phyloP scores from a whole-genome alignment of 2,113 vertebrate genomes.

The Origma solitaria region DNA sequence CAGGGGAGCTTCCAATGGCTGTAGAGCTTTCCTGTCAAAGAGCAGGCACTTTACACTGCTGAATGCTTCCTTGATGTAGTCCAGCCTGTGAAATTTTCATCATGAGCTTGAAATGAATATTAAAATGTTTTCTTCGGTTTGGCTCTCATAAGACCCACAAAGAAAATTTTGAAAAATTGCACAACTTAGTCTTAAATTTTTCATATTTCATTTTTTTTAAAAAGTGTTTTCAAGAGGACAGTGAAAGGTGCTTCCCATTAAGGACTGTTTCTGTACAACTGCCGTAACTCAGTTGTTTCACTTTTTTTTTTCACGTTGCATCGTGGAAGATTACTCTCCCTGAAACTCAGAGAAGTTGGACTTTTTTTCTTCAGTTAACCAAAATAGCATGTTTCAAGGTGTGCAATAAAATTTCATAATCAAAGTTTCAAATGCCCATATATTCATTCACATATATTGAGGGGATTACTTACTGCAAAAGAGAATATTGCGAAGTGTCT shows the following conservation, averaged over 20 bases:
- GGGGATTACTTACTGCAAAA: background rate
- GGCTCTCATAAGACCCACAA: background rate
- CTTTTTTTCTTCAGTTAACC: background rate
- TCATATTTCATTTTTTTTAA: background rate
- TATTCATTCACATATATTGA: background rate
- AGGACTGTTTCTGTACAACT: background rate
- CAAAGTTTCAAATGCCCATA: background rate
- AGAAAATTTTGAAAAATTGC: background rate
- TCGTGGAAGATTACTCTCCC: background rate
- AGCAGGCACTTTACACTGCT: background rate
- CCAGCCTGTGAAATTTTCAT: background rate
- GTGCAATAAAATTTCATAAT: background rate
- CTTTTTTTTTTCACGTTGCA: background rate
- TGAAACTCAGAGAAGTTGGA: background rate
- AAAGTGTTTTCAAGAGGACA: background rate
- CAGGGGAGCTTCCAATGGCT: background rate
- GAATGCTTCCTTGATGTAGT: background rate
- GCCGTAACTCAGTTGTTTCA: background rate
- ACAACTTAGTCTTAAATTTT: background rate
- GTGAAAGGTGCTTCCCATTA: background rate
- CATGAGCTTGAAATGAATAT: background rate
- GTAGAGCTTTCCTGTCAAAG: background rate
- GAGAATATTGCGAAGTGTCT: background rate
- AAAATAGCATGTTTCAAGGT: background rate
- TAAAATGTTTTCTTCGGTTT: background rate